Percentiles rank a stretch among this genome's conserved stretches.
Conservation (phyloP, 2,113 vertebrate genomes). For the Cyrtonyx montezumae region DNA sequence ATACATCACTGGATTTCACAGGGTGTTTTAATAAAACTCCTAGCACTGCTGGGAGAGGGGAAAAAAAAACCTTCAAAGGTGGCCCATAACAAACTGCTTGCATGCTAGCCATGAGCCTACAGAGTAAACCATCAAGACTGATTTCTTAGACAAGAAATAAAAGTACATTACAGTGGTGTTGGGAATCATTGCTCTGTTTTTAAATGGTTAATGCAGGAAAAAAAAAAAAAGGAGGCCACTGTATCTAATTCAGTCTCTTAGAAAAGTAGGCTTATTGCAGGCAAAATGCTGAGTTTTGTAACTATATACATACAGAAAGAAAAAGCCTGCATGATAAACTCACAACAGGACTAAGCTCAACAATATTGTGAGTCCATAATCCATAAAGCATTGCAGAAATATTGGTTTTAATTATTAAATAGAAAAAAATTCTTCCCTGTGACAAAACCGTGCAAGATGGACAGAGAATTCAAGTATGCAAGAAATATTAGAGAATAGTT, state of each 20-base stretch:
- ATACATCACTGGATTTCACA: constrained; percentile 59
- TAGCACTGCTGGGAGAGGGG: not conserved
- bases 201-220: not conserved
- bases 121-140: not conserved
- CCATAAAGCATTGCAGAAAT: not conserved
- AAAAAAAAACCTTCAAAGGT: not conserved
- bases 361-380: not conserved
- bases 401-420: not conserved
- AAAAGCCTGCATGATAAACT: accelerated
- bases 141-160: not conserved
- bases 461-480: not conserved
- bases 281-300: not conserved
- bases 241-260: not conserved
- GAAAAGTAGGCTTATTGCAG: not conserved
- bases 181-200: not conserved
- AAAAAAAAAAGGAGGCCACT: accelerated
- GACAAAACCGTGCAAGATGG: not conserved
- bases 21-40: constrained; percentile 27
- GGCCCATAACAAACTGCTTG: not conserved
- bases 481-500: not conserved
- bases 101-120: not conserved
- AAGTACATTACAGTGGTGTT: accelerated
- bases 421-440: not conserved
- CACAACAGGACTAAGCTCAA: accelerated
- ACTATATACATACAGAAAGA: accelerated